Base-by-base conservation (phyloP, 2,888 invertebrate genomes). In the Phrixothrix hirtus region DNA sequence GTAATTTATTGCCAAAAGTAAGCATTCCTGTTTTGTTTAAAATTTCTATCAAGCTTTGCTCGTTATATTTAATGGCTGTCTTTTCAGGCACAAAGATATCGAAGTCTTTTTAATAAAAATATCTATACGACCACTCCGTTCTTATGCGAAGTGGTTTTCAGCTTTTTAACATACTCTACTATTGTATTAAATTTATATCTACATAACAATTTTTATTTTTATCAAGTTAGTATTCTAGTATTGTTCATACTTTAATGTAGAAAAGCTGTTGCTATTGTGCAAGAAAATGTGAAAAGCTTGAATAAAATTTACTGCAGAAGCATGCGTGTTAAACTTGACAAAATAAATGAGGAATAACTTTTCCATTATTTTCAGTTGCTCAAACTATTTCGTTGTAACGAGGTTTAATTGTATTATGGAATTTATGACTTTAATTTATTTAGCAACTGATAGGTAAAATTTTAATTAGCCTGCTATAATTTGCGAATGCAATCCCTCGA, bases 171-270 rank as follows among this genome's bases (percentile, higher is more conserved):
- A 21, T 21, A 21, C 7, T 21, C 21, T 21, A 21, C 21, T 3
- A 7, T 5, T 21, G 21, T 21, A 21, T 21, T 21, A 21, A 21
- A 21, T 29, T 41, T 17, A 12, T 6, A 43, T 43, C 42, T 32
- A 26, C 42, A 34, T 41, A 41, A 25, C 42, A 25, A 32, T 32
- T 43, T 41, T 43, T 34, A 41, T 41, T 41, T n/a, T 38, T 31
- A 17, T 2, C 17, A 13, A 9, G 42, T 44, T 44, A 36, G 44
- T 44, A 44, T 44, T 44, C 44, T 9, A 34, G 29, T 21, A 44
- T 44, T 36, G 44, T 44, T 36, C 36, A 17, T 17, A 16, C 36
- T 21, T 29, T 44, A 44, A 44, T 44, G 44, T 34, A 26, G 10
- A 16, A 44, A 44, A 36, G 36, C 36, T 44, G 44, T 44, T 35